phyloP scores from a whole-genome alignment of 2,888 invertebrate species.

The Flabesymbios commensalis region DNA sequence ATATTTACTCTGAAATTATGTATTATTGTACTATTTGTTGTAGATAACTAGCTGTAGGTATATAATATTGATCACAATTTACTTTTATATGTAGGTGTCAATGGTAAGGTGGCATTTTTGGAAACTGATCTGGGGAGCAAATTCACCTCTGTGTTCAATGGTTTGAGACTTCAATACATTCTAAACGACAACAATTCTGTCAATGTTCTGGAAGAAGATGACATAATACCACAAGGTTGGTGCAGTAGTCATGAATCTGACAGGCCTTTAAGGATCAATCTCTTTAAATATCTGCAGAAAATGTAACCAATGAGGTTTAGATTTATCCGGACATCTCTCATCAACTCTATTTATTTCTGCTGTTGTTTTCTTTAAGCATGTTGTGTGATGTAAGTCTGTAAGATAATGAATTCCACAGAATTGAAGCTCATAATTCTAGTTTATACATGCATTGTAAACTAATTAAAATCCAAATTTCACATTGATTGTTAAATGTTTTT shows the following conservation, averaged over 20 bases:
- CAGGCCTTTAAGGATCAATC: no score
- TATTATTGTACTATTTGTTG: background rate
- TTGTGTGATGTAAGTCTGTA: no score
- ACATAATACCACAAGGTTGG: constrained; percentile 71
- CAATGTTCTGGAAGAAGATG: constrained; percentile 71
- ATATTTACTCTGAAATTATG: background rate
- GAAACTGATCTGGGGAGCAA: constrained; percentile 68
- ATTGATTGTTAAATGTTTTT: no score
- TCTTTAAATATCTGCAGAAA: no score
- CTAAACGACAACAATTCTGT: constrained; percentile 74
- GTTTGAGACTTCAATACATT: constrained; percentile 72
- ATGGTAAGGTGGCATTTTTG: constrained; percentile 62
- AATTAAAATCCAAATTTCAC: background rate
- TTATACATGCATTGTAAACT: background rate
- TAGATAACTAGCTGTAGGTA: background rate
- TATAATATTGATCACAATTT: background rate
- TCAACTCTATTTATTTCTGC: no score
- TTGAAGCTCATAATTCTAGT: no score
- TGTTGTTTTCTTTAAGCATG: no score
- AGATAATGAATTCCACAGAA: no score
- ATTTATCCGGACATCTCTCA: no score
- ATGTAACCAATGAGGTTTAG: no score
- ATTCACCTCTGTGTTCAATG: constrained; percentile 70
- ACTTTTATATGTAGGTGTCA: background rate
- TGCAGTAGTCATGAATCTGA: no score